A percentile compares a stretch with the other conserved stretches of the same genome.
Conservation (phyloP, 2,113 vertebrate genomes). For the Istiophorus platypterus region DNA sequence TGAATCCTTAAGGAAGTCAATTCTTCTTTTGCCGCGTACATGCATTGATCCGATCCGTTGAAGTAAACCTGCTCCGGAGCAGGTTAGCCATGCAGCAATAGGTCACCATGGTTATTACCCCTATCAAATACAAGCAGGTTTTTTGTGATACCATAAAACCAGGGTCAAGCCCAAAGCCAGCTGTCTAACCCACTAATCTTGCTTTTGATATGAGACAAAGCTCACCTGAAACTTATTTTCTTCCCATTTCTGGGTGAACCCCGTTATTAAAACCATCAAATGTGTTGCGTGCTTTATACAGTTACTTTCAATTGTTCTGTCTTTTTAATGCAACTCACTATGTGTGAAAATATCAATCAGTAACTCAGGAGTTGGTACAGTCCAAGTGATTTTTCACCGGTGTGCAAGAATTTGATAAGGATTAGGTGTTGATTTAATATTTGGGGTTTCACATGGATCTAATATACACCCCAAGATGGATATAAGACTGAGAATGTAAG, state of each 20-base stretch:
- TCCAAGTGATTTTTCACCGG: neutral
- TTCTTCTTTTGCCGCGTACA: neutral
- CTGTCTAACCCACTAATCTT: neutral
- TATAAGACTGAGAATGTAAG: slow-evolving; percentile 79
- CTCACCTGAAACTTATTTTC: neutral
- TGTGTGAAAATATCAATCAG: slow-evolving; percentile 17
- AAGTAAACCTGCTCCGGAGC: neutral
- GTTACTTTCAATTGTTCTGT: neutral
- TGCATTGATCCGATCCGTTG: neutral
- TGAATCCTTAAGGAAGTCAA: neutral
- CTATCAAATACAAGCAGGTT: neutral
- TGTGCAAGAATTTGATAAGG: neutral
- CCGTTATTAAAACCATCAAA: too few relatives aligned
- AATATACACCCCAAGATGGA: slow-evolving; percentile 21
- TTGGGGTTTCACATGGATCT: slow-evolving; percentile 25
- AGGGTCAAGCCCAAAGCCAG: neutral
- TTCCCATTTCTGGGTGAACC: too few relatives aligned
- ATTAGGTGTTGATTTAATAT: slow-evolving; percentile 34
- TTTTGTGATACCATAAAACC: neutral
- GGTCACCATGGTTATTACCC: slow-evolving; percentile 16
- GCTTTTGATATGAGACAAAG: neutral
- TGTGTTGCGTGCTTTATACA: too few relatives aligned
- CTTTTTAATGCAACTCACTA: neutral
- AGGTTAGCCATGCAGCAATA: neutral
- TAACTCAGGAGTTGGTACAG: neutral